Conservation (phyloP, 2,113 vertebrate species). For the Rhinolophus sinicus region DNA sequence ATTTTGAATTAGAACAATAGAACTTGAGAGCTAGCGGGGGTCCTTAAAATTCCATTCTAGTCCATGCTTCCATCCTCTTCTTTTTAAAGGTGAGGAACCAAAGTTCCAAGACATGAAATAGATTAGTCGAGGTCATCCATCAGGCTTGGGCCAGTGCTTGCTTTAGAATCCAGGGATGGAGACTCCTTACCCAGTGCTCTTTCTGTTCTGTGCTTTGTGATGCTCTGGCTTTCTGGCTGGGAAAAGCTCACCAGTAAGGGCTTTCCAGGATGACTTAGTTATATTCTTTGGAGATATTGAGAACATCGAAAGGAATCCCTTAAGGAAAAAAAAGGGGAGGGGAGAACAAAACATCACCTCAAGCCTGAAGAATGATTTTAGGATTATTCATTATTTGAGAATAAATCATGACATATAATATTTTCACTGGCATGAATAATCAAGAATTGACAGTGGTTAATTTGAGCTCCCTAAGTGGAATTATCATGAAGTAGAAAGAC, state of each 20-base stretch:
- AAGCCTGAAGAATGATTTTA: slow-evolving; percentile 16
- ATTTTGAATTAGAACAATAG: neutral
- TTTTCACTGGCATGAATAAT: neutral
- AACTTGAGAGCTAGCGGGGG: neutral
- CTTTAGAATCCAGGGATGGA: neutral
- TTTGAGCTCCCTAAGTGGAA: neutral
- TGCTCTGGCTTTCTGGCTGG: neutral
- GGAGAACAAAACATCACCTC: neutral
- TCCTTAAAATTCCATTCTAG: neutral
- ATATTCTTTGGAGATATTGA: slow-evolving; percentile 15
- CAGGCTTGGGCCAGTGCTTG: neutral
- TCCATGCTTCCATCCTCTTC: neutral
- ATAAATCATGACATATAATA: neutral
- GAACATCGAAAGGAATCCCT: neutral
- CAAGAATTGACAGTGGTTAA: neutral
- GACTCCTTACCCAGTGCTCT: neutral
- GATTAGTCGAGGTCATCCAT: neutral
- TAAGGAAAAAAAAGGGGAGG: neutral
- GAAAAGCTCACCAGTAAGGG: slow-evolving; percentile 2
- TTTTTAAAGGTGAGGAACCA: neutral
- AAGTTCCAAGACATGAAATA: neutral
- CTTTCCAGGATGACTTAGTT: slow-evolving; percentile 22
- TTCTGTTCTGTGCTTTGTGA: neutral
- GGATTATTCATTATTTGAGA: slow-evolving; percentile 44
- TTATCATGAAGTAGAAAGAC: neutral